Evolutionary conservation across 2,888 invertebrate species (phyloP).

Genomic region (Branchipolynoe longqiensis): DNA sequence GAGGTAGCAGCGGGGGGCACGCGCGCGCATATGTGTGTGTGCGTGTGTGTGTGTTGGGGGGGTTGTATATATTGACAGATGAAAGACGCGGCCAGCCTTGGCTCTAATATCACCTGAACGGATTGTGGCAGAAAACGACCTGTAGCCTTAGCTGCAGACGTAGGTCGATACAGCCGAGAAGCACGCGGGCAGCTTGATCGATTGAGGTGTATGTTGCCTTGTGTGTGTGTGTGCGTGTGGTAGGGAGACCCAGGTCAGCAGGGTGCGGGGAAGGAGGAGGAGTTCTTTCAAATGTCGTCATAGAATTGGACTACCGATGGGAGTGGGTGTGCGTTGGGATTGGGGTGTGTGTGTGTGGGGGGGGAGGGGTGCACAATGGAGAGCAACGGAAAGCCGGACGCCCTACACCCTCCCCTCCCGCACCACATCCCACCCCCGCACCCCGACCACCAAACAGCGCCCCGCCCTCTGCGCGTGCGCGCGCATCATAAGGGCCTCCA

Average conservation of each 20-base stretch:
- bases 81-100: background rate
- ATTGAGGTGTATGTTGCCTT: conserved; percentile 38
- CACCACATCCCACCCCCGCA: background rate
- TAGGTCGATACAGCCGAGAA: conserved; percentile 12
- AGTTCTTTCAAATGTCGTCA: conserved; percentile 53
- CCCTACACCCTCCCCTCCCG: background rate
- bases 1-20: background rate
- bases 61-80: conserved; percentile 43
- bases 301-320: conserved; percentile 29
- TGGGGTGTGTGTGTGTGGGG: background rate
- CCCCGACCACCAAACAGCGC: conserved; percentile 1
- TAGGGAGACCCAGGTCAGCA: no score
- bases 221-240: no score
- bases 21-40: background rate
- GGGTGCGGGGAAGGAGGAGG: no score
- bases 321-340: background rate
- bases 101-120: conserved; percentile 39
- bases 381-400: no score
- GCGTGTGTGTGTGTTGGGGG: background rate
- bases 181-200: background rate
- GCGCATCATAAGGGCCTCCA: conserved; percentile 15
- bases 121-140: conserved; percentile 27
- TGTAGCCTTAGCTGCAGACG: conserved; percentile 8
- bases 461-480: conserved; percentile 28
- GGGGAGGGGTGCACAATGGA: no score